These are phyloP conservation scores for Mesorhabditis spiculigera DNA, from an alignment of 2,888 invertebrate species.

Conservation along the genomic window DNA sequence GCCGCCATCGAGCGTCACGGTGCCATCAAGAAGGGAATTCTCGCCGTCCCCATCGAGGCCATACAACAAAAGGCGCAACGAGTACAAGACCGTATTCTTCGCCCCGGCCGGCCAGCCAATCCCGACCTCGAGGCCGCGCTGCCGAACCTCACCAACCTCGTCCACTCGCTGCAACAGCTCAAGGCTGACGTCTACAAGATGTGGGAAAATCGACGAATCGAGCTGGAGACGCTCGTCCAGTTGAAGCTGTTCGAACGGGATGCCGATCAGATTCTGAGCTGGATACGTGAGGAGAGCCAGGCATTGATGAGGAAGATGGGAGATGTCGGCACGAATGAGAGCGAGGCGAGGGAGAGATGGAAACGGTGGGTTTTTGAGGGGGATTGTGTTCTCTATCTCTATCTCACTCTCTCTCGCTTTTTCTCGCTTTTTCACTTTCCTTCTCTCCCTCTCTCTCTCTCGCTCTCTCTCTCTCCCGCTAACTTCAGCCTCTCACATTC, in stretches of 20 bases:
- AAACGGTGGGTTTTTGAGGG: slow-evolving; percentile 12
- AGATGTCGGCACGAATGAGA: slow-evolving; percentile 29
- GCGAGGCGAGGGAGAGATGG: slow-evolving; percentile 19
- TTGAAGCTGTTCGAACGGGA: slow-evolving; percentile 91
- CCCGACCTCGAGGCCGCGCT: slow-evolving; percentile 67
- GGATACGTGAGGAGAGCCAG: slow-evolving; percentile 18
- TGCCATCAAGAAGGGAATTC: slow-evolving; percentile 75
- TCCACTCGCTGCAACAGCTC: slow-evolving; percentile 42
- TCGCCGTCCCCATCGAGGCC: slow-evolving; percentile 88
- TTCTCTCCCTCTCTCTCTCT: no score
- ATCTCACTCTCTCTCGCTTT: no score
- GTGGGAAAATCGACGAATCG: slow-evolving; percentile 90
- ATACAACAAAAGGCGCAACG: slow-evolving; percentile 82
- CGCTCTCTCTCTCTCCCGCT: no score
- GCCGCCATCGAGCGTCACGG: slow-evolving; percentile 84
- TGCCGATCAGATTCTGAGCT: slow-evolving; percentile 68
- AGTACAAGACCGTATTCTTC: slow-evolving; percentile 8
- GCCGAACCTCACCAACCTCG: slow-evolving; percentile 59
- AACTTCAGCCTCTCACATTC: no score
- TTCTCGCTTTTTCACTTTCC: no score
- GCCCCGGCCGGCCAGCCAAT: slow-evolving; percentile 59
- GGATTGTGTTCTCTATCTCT: no score
- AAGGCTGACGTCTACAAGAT: slow-evolving; percentile 78
- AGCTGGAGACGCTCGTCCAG: slow-evolving; percentile 93
- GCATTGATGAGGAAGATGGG: slow-evolving; percentile 21